Conservation (phyloP, 2,113 vertebrate genomes). For the Hippopotamus amphibius region DNA sequence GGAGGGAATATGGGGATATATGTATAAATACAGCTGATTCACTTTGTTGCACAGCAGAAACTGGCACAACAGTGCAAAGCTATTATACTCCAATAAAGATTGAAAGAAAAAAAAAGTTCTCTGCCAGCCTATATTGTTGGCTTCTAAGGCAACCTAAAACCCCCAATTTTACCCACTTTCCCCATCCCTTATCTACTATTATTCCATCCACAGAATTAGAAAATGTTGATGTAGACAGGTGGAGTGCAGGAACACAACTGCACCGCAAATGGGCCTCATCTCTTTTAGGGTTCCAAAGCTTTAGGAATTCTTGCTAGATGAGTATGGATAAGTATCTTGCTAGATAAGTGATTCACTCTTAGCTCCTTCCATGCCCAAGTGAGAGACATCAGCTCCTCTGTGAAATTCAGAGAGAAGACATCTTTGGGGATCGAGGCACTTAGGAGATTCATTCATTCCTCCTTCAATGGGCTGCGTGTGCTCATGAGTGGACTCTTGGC, state of each 20-base stretch:
- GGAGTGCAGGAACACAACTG: background rate
- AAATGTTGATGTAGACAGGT: background rate
- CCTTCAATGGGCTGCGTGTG: background rate
- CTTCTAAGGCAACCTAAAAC: background rate
- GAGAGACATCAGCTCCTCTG: background rate
- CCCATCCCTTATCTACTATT: background rate
- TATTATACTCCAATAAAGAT: too few species aligned
- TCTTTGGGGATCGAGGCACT: background rate
- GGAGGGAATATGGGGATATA: too few species aligned
- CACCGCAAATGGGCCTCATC: background rate
- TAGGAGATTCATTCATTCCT: background rate
- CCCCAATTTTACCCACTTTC: background rate
- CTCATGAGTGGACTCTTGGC: background rate
- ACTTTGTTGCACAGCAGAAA: too few species aligned
- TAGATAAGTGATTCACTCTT: background rate
- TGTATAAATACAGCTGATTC: too few species aligned
- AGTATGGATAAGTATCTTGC: too few species aligned
- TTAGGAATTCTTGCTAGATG: background rate
- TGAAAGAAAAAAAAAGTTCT: background rate
- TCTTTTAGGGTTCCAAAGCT: background rate
- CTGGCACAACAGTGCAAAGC: too few species aligned
- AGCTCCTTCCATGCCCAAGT: background rate
- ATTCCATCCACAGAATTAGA: background rate
- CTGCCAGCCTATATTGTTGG: background rate
- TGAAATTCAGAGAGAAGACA: background rate